Base-by-base conservation (phyloP, 2,888 invertebrate species). In the Phortica magna region DNA sequence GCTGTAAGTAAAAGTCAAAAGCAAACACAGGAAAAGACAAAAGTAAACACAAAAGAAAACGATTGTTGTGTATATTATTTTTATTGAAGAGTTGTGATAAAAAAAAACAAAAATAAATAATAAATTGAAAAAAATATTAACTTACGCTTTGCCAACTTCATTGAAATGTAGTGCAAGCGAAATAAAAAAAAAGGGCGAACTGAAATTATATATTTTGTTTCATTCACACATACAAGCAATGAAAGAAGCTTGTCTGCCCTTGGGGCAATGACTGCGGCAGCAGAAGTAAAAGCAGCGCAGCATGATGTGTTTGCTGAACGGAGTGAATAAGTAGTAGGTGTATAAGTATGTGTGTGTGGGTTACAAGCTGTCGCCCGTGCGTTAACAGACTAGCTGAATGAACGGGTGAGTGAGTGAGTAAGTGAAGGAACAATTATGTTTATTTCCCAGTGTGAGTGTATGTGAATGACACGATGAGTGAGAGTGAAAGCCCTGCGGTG, bases 251-350 rank as follows among this genome's bases (percentile, higher is more conserved):
- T 71, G 53, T 53, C 70, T 71, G 70, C 70, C 53, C 31, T 41
- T 31, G n/a, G 70, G 70, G 70, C 70, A 71, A 43, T 71, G 70
- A 71, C 70, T 71, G 70, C 65, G 19, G 14, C 41, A 65, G 41
- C 61, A 61, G 61, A n/a, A 61, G 10, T 10, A 59, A 22, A 9
- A n/a, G 19, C n/a, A 59, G 17, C 59, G 59, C 17, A 14, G 22
- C 22, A 61, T 22, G 31, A 4, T 31, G 31, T 31, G 31, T 31
- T 31, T 31, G 31, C 31, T 31, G 31, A 31, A 31, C 5, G 22
- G 61, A 61, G 19, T 22, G 61, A 19, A 22, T 14, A 55, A 7
- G n/a, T 55, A 55, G n/a, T 55, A 55, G 55, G 55, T 55, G 55
- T n/a, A 55, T 17, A 31, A 31, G 31, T 31, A 4, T 31, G 31